Evolutionary conservation across 2,888 invertebrate species (phyloP).

Genomic region (Drosophila limbata): DNA sequence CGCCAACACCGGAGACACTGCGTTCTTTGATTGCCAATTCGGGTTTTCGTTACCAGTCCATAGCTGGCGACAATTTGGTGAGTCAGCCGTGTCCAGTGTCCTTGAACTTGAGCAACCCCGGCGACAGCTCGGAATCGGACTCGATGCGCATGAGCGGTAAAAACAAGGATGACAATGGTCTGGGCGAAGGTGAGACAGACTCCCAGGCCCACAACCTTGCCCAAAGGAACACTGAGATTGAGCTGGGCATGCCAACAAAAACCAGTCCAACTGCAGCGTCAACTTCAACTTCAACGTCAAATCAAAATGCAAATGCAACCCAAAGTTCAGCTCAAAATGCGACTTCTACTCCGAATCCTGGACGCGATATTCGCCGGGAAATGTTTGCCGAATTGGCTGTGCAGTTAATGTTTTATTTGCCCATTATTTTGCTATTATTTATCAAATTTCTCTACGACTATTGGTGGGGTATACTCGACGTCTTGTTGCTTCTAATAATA

Average conservation of each 20-base stretch:
- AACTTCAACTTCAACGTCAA: no score
- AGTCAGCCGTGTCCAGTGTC: neutral
- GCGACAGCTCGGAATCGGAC: slow-evolving; percentile 5
- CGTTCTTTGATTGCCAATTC: slow-evolving; percentile 79
- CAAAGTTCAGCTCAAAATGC: no score
- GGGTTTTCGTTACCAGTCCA: slow-evolving; percentile 71
- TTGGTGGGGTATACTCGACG: slow-evolving; percentile 77
- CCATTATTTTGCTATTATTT: slow-evolving; percentile 81
- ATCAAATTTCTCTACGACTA: slow-evolving; percentile 83
- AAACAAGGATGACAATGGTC: slow-evolving; percentile 12
- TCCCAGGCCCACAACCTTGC: neutral
- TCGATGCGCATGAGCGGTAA: slow-evolving; percentile 35
- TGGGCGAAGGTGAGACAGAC: slow-evolving; percentile 59
- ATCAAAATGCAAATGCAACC: neutral
- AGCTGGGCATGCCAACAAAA: neutral
- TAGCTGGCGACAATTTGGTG: slow-evolving; percentile 50
- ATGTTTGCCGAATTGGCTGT: slow-evolving; percentile 61
- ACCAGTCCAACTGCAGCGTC: slow-evolving; percentile 3
- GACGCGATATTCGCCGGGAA: neutral
- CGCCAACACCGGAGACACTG: slow-evolving; percentile 77
- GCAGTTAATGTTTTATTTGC: slow-evolving; percentile 81
- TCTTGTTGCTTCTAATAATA: slow-evolving; percentile 73
- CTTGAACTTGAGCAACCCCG: slow-evolving; percentile 36
- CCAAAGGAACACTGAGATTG: neutral
- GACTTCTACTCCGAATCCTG: neutral